Evolutionary conservation across 1,140 invertebrate species (phyloP).

Genomic region (Drosophila sproati): DNA sequence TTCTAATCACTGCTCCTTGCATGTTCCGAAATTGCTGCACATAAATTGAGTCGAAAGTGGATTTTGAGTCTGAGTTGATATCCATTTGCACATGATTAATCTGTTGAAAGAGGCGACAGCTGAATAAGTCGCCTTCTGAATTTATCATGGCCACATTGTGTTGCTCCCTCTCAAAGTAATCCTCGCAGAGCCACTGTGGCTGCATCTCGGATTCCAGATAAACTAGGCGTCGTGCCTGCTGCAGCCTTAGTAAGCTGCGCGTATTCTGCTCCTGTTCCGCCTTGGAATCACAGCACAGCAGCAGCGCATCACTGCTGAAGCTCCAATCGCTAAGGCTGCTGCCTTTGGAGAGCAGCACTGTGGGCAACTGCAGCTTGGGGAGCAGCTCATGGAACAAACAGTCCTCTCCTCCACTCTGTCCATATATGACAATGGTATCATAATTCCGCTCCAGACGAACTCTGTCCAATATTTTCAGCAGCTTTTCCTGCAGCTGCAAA

Average conservation of each 20-base stretch:
- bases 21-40: conserved; percentile 64
- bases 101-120: conserved; percentile 51
- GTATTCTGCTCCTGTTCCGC: conserved; percentile 41
- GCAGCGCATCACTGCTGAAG: conserved; percentile 36
- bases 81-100: conserved; percentile 22
- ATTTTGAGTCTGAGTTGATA: background rate
- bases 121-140: conserved; percentile 19
- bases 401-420: background rate
- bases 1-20: conserved; percentile 33
- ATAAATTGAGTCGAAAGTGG: conserved; percentile 8
- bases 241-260: conserved; percentile 35
- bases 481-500: background rate
- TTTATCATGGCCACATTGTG: conserved; percentile 60
- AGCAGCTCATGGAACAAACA: conserved; percentile 56
- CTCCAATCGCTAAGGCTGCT: conserved; percentile 49
- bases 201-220: background rate
- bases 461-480: conserved; percentile 28
- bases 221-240: conserved; percentile 40
- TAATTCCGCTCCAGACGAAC: conserved; percentile 45
- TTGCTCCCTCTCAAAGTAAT: conserved; percentile 47
- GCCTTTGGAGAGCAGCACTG: conserved; percentile 29
- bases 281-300: conserved; percentile 34
- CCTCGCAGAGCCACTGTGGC: conserved; percentile 17
- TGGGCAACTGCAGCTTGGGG: conserved; percentile 10
- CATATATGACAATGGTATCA: conserved; percentile 49